These are phyloP conservation scores for Falco peregrinus DNA, from an alignment of 2,797 vertebrate genomes.

Conservation along the genomic window DNA sequence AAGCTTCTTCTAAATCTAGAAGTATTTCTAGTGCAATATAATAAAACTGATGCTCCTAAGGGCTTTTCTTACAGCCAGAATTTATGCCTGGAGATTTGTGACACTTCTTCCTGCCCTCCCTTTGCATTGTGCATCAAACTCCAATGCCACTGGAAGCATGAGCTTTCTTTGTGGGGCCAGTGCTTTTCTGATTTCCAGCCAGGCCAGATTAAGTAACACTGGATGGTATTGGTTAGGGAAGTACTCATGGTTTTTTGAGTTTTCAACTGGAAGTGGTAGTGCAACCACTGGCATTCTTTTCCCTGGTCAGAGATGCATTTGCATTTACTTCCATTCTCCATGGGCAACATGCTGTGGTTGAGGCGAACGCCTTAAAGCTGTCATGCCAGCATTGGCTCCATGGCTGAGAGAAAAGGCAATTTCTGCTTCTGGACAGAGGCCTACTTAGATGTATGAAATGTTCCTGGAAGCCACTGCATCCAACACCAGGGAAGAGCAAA, in stretches of 20 bases:
- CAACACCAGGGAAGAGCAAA: neutral
- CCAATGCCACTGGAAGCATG: neutral
- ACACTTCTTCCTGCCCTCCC: neutral
- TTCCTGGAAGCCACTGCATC: neutral
- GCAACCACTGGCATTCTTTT: neutral
- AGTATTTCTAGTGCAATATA: neutral
- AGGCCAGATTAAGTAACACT: neutral
- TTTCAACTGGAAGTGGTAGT: neutral
- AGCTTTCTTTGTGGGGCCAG: neutral
- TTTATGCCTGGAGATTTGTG: neutral
- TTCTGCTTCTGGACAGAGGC: neutral
- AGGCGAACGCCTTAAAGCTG: neutral
- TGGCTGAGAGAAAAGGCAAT: neutral
- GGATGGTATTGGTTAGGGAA: neutral
- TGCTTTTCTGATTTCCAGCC: neutral
- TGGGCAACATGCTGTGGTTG: neutral
- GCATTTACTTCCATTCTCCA: neutral
- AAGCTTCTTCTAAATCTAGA: constrained; percentile 23
- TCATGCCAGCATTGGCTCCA: neutral
- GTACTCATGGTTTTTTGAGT: neutral
- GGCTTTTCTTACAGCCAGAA: neutral
- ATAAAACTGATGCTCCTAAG: neutral
- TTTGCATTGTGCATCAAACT: neutral
- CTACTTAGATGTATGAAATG: neutral
- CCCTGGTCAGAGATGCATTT: neutral